These are phyloP conservation scores for Hipposideros larvatus DNA, from an alignment of 2,797 vertebrate genomes.

Conservation along the genomic window DNA sequence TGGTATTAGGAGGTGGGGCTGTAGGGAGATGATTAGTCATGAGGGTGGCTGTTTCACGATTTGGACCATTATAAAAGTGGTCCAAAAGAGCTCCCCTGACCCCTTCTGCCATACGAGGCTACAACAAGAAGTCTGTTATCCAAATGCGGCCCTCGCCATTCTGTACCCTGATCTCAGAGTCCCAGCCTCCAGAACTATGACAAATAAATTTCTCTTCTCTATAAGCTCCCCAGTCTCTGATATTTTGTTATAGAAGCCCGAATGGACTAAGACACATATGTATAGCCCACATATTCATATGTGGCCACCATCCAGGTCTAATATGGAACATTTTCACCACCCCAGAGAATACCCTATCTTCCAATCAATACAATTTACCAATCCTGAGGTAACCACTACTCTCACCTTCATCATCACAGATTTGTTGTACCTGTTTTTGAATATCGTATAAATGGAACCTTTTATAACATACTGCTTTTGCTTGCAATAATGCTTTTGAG, in stretches of 20 bases:
- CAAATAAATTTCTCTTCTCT: background rate
- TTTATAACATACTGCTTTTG: background rate
- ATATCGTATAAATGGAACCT: background rate
- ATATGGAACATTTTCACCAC: background rate
- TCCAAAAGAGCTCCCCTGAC: background rate
- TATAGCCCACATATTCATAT: background rate
- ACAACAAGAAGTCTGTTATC: background rate
- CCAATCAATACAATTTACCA: background rate
- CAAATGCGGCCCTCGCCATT: background rate
- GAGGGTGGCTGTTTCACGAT: background rate
- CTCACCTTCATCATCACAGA: background rate
- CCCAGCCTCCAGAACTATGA: background rate
- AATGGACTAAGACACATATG: background rate
- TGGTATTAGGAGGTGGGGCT: background rate
- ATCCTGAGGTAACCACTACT: background rate
- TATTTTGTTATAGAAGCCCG: background rate
- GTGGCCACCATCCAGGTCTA: background rate
- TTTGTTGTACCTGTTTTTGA: background rate
- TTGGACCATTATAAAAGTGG: background rate
- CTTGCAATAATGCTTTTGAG: conserved; percentile 2
- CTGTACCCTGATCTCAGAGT: background rate
- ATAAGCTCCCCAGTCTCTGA: background rate
- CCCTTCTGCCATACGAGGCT: background rate
- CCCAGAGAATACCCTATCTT: background rate
- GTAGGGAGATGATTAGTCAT: background rate